phyloP scores from a whole-genome alignment of 2,113 vertebrate species.

The Syngnathus floridae region DNA sequence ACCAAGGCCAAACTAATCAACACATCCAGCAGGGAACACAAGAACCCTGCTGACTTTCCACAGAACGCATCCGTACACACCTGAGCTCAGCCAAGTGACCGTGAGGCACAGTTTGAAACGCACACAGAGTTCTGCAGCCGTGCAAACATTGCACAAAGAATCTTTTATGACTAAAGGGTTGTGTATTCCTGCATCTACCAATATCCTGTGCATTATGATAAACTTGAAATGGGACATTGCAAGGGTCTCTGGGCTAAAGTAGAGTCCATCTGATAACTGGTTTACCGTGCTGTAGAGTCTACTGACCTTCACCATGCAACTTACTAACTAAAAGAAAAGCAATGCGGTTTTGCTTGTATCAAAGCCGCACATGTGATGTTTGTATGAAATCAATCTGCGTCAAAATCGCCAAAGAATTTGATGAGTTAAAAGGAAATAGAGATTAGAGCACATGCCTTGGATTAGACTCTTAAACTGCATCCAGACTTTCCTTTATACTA shows the following conservation, averaged over 20 bases:
- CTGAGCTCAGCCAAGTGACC: conserved; percentile 40
- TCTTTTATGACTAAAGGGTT: conserved; percentile 8
- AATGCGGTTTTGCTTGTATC: no score
- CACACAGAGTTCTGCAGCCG: not conserved
- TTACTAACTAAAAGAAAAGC: no score
- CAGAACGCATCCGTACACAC: conserved; percentile 36
- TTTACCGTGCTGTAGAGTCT: not conserved
- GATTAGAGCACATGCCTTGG: no score
- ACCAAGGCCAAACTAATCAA: conserved; percentile 66
- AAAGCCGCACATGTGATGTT: no score
- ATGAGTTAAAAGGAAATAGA: no score
- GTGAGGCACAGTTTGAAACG: conserved; percentile 15
- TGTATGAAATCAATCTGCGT: no score
- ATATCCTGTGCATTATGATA: not conserved
- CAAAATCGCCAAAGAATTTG: no score
- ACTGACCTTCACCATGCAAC: no score
- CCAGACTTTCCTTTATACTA: no score
- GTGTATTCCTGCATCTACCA: not conserved
- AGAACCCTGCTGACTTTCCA: conserved; percentile 33
- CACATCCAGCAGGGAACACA: conserved; percentile 55
- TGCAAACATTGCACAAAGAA: conserved; percentile 5
- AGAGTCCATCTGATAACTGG: conserved; percentile 8
- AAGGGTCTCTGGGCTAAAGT: not conserved
- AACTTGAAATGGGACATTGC: not conserved
- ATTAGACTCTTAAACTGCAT: no score